These are phyloP conservation scores for Lerema accius DNA, from an alignment of 1,140 invertebrate genomes.

Conservation along the genomic window DNA sequence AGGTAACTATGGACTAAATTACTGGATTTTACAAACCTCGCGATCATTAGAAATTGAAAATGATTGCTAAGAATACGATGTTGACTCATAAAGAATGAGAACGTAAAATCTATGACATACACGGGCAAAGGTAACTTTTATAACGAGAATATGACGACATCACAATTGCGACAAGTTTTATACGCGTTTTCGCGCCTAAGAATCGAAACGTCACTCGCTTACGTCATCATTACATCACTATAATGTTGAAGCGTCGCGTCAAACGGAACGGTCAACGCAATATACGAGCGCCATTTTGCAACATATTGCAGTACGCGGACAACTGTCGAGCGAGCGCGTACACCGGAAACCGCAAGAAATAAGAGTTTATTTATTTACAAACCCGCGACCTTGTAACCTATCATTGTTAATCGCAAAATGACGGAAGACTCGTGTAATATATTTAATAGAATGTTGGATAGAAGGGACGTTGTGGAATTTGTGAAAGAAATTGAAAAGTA, in stretches of 20 bases:
- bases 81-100: slow-evolving; percentile 4
- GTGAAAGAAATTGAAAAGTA: slow-evolving; percentile 40
- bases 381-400: no score
- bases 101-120: slow-evolving; percentile 12
- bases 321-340: slow-evolving; percentile 1
- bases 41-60: neutral
- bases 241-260: neutral
- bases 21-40: no score
- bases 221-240: slow-evolving; percentile 6
- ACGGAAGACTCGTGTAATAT: slow-evolving; percentile 15
- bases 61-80: neutral
- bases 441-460: slow-evolving; percentile 33
- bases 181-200: neutral
- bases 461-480: slow-evolving; percentile 38
- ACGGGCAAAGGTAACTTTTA: neutral
- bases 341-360: no score
- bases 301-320: slow-evolving; percentile 25
- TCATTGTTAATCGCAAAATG: no score
- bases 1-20: no score
- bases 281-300: slow-evolving; percentile 30
- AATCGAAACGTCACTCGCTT: slow-evolving; percentile 17
- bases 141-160: slow-evolving; percentile 10
- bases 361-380: slow-evolving; percentile 10
- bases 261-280: slow-evolving; percentile 23
- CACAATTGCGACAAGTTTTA: neutral